A percentile compares a stretch with the other conserved stretches of the same genome.
Conservation (phyloP, 2,888 invertebrate genomes). For the Watsonalla cultraria region DNA sequence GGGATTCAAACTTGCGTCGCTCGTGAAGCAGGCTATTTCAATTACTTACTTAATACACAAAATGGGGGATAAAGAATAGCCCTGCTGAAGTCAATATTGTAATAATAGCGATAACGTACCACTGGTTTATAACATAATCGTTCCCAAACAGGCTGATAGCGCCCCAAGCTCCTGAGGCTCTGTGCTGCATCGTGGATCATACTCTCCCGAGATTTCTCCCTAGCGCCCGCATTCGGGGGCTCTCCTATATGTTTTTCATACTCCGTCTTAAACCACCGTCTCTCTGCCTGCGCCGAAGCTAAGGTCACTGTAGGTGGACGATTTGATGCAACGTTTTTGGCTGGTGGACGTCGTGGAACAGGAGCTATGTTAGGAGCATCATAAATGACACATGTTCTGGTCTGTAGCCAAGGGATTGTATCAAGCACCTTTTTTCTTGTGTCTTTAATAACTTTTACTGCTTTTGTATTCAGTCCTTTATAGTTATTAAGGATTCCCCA, state of each 20-base stretch:
- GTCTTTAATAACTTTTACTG: background rate
- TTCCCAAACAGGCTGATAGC: background rate
- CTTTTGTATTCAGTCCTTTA: background rate
- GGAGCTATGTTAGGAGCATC: background rate
- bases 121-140: background rate
- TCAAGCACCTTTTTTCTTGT: background rate
- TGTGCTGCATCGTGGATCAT: background rate
- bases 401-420: background rate
- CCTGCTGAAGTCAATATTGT: no score
- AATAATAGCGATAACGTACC: background rate
- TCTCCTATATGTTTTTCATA: constrained; percentile 17
- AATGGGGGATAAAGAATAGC: no score
- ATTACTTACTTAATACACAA: no score
- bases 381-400: background rate
- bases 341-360: background rate
- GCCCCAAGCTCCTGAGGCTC: background rate
- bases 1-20: no score
- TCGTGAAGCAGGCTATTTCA: no score
- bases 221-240: background rate
- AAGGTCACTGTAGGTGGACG: background rate
- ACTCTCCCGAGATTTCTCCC: background rate
- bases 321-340: background rate
- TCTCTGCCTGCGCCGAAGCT: constrained; percentile 4
- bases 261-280: constrained; percentile 16
- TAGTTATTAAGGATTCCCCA: background rate